Percentiles rank a stretch among this genome's conserved stretches.
These are phyloP conservation scores for Rhizomys pruinosus DNA, from an alignment of 2,113 vertebrate genomes.

Conservation along the genomic window DNA sequence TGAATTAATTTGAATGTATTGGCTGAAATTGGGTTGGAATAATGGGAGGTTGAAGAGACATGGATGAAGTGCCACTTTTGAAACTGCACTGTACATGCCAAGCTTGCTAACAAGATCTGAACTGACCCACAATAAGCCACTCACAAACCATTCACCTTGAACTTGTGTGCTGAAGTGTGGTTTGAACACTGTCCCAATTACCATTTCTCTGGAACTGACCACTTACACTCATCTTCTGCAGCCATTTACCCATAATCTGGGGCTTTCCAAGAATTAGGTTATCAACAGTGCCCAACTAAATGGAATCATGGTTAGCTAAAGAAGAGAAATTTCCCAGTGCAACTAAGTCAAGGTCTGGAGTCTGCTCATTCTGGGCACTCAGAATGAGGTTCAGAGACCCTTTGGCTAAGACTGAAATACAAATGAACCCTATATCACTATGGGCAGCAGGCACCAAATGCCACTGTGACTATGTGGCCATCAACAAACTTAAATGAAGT, in stretches of 20 bases:
- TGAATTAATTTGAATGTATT: not conserved
- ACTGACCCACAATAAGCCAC: not conserved
- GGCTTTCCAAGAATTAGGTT: not conserved
- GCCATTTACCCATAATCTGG: not conserved
- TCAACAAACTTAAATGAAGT: not conserved
- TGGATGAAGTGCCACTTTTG: not conserved
- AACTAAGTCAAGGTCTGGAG: not conserved
- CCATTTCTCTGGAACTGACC: not conserved
- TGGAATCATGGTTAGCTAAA: not conserved
- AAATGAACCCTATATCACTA: no score
- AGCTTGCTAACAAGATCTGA: not conserved
- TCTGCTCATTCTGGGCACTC: rapidly evolving
- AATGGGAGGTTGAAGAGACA: not conserved
- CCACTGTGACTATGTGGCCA: rapidly evolving
- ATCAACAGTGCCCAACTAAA: not conserved
- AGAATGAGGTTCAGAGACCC: not conserved
- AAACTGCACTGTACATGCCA: not conserved
- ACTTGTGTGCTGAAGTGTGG: not conserved
- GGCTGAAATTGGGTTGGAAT: not conserved
- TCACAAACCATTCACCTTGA: not conserved
- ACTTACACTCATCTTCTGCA: not conserved
- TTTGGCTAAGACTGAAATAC: not conserved
- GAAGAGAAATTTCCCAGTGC: not conserved
- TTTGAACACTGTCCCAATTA: not conserved
- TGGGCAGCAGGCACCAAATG: not conserved